Evolutionary conservation across 2,113 vertebrate genomes (phyloP).

Genomic region (Lanius ludovicianus): DNA sequence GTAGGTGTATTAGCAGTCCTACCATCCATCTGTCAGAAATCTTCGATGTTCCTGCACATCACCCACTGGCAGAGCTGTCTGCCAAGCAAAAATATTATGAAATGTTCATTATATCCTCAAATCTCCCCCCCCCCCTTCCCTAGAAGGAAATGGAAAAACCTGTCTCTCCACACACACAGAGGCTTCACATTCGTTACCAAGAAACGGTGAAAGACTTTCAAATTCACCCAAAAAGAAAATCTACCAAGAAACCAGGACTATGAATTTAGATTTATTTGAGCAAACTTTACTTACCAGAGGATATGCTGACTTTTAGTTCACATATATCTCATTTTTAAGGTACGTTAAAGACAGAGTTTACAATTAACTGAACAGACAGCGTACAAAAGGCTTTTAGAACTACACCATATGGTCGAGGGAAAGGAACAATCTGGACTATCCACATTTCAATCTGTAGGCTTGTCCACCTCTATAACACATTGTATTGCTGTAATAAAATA

Average conservation of each 20-base stretch:
- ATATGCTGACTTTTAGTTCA: slow-evolving; percentile 48
- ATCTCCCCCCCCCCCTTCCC: background rate
- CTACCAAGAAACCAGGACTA: slow-evolving; percentile 7
- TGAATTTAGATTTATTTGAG: slow-evolving; percentile 33
- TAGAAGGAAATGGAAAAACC: slow-evolving; percentile 38
- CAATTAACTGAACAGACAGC: slow-evolving; percentile 82
- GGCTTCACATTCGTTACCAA: background rate
- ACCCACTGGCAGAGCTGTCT: slow-evolving; percentile 67
- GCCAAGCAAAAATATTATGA: slow-evolving; percentile 67
- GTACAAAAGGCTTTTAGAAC: slow-evolving; percentile 85
- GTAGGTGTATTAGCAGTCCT: slow-evolving; percentile 72
- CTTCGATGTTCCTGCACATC: slow-evolving; percentile 70
- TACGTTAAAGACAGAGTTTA: slow-evolving; percentile 76
- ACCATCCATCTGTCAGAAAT: slow-evolving; percentile 71
- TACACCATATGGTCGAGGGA: slow-evolving; percentile 82
- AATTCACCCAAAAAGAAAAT: slow-evolving; percentile 20
- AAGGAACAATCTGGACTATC: slow-evolving; percentile 82
- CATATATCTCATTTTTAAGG: slow-evolving; percentile 71
- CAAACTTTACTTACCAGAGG: slow-evolving; percentile 53
- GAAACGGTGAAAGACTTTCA: slow-evolving; percentile 33
- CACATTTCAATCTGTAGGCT: slow-evolving; percentile 80
- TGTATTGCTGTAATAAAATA: slow-evolving; percentile 80
- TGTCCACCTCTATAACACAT: slow-evolving; percentile 83
- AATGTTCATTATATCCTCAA: slow-evolving; percentile 59
- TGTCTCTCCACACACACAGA: background rate